Evolutionary conservation across 2,113 vertebrate species (phyloP), one percentile per base, ranked within the genome.

Genomic region (Ovis canadensis): DNA sequence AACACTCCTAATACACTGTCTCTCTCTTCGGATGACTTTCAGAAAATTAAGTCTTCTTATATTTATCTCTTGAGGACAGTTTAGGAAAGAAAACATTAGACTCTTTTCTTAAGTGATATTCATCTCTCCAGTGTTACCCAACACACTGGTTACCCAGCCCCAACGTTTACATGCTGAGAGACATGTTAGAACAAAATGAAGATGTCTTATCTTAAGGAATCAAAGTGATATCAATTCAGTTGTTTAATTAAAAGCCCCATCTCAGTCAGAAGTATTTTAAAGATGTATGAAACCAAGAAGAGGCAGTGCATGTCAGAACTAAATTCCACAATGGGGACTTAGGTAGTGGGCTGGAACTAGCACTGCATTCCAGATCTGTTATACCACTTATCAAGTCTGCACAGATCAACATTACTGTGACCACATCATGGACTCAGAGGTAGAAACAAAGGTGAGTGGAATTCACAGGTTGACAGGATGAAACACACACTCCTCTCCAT

Each of bases 21-120:
- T 93, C 59, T 97, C 67, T 86, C 77, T 92, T 19, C 40, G 29
- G 87, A 93, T 90, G 87, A 91, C 60, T 94, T 94, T 95, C 27
- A 50, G 29, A 33, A 62, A 88, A 48, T 96, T 93, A 59, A 94
- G n/a, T 74, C 25, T 81, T 67, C 14, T 62, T 94, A 15, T 33
- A 4, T 64, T n/a, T 50, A 77, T 54, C 84, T 91, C 55, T 90
- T 90, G 80, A 71, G 91, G 90, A 27, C 62, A 92, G 36, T 94
- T 94, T 74, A 62, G 33, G 62, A 87, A 95, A 90, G 91, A 92
- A 95, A 95, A 84, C 81, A 96, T 82, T 77, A 92, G 23, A 33
- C 27, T 85, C 16, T 91, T 77, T 94, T 87, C 78, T 77, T 25
- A 94, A 97, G 55, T 87, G 88, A 83, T 84, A 36, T 33, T 87